phyloP scores from a whole-genome alignment of 2,113 vertebrate species.

The Pangasianodon gigas region DNA sequence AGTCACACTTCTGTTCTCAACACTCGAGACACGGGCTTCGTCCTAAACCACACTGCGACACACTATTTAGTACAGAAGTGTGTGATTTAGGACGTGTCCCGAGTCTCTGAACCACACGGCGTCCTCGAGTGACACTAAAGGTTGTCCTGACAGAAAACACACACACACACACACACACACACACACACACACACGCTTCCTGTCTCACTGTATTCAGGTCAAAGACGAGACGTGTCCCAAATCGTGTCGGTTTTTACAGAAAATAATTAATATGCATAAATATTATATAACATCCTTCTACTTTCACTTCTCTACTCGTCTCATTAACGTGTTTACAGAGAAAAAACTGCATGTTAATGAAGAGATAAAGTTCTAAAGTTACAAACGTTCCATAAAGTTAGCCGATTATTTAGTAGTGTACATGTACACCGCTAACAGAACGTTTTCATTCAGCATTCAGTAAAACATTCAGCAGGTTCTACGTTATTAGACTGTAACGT shows the following conservation, averaged over 20 bases:
- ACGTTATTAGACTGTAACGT: neutral
- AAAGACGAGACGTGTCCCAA: neutral
- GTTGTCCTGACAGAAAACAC: neutral
- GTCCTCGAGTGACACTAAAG: neutral
- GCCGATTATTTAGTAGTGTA: too few relatives aligned
- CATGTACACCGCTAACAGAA: too few relatives aligned
- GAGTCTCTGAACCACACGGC: neutral
- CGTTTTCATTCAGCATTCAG: too few relatives aligned
- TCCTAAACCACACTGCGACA: neutral
- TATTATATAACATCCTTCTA: neutral
- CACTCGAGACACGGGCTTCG: neutral
- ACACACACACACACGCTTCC: neutral
- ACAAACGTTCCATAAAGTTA: neutral
- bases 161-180: neutral
- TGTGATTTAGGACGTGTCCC: neutral
- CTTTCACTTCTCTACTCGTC: neutral
- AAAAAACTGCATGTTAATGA: neutral
- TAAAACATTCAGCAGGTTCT: too few relatives aligned
- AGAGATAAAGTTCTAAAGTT: neutral
- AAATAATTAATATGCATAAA: constrained; percentile 11
- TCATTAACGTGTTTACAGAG: neutral
- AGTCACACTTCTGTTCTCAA: neutral
- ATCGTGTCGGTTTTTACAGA: neutral
- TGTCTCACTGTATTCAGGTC: neutral
- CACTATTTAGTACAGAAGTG: neutral